These are phyloP conservation scores for Charina bottae DNA, from an alignment of 2,113 vertebrate genomes.

Conservation along the genomic window DNA sequence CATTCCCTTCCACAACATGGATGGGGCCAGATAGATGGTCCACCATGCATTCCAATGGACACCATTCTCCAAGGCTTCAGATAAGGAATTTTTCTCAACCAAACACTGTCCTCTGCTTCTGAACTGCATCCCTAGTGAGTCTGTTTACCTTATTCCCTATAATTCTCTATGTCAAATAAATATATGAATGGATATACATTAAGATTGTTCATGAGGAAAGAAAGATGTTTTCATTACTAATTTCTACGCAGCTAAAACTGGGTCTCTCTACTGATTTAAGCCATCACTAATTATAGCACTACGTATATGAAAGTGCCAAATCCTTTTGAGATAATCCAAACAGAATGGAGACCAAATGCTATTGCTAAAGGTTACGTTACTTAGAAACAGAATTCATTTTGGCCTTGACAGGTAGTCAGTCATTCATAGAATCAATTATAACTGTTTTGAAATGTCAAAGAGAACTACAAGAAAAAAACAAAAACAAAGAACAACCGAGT, in stretches of 20 bases:
- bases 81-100: neutral
- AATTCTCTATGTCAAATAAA: neutral
- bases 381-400: conserved; percentile 38
- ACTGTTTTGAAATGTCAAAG: conserved; percentile 52
- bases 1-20: neutral
- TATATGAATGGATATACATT: neutral
- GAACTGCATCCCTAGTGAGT: neutral
- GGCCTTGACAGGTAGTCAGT: conserved; percentile 37
- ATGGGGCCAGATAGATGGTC: too few relatives aligned
- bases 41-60: neutral
- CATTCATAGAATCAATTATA: conserved; percentile 53
- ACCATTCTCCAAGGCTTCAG: neutral
- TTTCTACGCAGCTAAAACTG: neutral
- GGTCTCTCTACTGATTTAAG: neutral
- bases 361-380: conserved; percentile 33
- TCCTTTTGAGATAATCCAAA: conserved; percentile 15
- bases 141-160: neutral
- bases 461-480: conserved; percentile 50
- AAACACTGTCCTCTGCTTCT: neutral
- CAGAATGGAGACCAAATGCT: conserved; percentile 45
- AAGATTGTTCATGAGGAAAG: neutral
- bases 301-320: conserved; percentile 18
- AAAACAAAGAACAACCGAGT: neutral
- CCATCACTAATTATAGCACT: conserved; percentile 17
- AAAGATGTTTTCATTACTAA: neutral